Conservation (phyloP, 2,888 invertebrate species). For the Philhelius pedissequus region DNA sequence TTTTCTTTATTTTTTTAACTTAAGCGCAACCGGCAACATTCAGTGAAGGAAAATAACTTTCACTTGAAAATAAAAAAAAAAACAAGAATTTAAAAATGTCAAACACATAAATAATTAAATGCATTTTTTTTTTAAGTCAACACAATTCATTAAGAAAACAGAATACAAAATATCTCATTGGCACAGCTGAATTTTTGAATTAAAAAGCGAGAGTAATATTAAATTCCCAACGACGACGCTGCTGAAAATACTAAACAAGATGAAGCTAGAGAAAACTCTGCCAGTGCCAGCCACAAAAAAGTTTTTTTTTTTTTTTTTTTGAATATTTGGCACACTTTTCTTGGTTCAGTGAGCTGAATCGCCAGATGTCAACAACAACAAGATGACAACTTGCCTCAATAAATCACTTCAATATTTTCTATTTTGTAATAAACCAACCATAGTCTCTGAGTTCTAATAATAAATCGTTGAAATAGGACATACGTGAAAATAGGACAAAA, state of each 20-base stretch:
- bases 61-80: not conserved
- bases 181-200: conserved; percentile 37
- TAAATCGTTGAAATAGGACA: too few relatives aligned
- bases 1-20: not conserved
- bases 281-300: not conserved
- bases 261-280: not conserved
- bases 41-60: not conserved
- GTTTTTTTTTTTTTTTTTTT: not conserved
- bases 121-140: conserved; percentile 26
- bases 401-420: conserved; percentile 32
- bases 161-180: not conserved
- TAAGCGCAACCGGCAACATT: not conserved
- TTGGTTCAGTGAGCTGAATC: conserved; percentile 51
- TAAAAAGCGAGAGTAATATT: conserved; percentile 31
- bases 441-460: too few relatives aligned
- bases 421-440: not conserved
- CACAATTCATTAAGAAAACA: not conserved
- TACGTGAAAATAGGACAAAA: conserved; percentile 37
- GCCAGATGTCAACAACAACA: conserved; percentile 25
- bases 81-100: conserved; percentile 24
- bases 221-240: not conserved
- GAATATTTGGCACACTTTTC: conserved; percentile 51
- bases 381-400: conserved; percentile 37
- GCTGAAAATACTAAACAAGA: not conserved
- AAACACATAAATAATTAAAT: conserved; percentile 44